Percentiles rank a stretch among this genome's conserved stretches.
Evolutionary conservation across 1,140 invertebrate genomes (phyloP).

Genomic region (Trichonephila clavipes): DNA sequence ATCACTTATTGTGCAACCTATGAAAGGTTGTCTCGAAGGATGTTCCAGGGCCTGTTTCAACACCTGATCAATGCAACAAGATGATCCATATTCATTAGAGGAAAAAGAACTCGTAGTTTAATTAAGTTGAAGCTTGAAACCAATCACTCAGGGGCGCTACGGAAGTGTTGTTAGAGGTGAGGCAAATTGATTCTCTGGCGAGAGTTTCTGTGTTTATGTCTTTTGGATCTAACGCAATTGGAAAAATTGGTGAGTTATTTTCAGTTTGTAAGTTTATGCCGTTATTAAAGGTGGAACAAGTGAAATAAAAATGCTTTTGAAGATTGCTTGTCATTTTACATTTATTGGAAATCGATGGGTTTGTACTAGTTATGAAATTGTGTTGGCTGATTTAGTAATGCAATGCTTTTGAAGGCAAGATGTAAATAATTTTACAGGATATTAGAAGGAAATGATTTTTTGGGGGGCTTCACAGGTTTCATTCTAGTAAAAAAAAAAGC

Average conservation of each 20-base stretch:
- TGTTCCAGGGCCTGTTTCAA: background rate
- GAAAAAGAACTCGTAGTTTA: background rate
- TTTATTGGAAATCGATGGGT: background rate
- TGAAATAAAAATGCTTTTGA: background rate
- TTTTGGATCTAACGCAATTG: background rate
- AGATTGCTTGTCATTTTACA: slow-evolving; percentile 3
- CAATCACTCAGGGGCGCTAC: background rate
- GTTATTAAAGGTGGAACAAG: background rate
- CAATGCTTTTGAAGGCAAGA: background rate
- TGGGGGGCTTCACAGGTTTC: too few relatives aligned
- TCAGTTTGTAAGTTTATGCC: background rate
- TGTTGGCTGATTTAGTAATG: background rate
- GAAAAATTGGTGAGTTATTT: background rate
- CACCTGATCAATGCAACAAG: background rate
- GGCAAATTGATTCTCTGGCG: background rate
- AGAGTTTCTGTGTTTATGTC: background rate
- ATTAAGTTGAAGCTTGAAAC: background rate
- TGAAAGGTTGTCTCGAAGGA: background rate
- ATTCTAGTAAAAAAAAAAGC: too few relatives aligned
- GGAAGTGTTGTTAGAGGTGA: background rate
- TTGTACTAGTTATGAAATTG: background rate
- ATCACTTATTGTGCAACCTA: background rate
- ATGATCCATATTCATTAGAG: background rate
- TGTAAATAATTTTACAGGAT: too few relatives aligned
- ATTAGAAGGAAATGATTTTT: too few relatives aligned